Evolutionary conservation across 2,888 invertebrate species (phyloP), one percentile per base, ranked within the genome.

Genomic region (Leucophenga montana): DNA sequence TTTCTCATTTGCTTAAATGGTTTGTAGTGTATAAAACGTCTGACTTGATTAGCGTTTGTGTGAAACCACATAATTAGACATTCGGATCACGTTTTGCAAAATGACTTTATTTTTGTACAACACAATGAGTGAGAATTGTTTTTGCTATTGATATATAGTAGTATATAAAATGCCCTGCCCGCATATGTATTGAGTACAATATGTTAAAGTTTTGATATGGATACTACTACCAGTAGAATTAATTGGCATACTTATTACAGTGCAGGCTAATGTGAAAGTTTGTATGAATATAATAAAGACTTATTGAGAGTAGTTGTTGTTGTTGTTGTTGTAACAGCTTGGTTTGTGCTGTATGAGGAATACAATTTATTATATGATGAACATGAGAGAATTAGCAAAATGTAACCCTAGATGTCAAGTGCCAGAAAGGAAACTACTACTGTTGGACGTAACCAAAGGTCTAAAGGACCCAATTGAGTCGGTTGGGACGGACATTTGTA

Each of bases 41-140:
- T 22, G 22, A 3, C 22, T 56, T 56, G 22, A 22, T 11, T 22
- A 11, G 14, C 54, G 20, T 18, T 20, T 11, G 18, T 20, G 1
- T 20, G 20, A 54, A 54, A 54, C 54, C 13, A 54, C 20, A 56
- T 18, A 22, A 22, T 56, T 22, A 56, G 20, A 14, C 22, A 56
- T 56, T 18, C 56, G 13, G 11, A 56, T 13, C 56, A 56, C 56
- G 56, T 22, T 9, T 22, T 11, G 22, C 11, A 13, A 56, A 56
- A 56, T 56, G 56, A 56, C 56, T 56, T 56, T 22, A 56, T 56
- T 20, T n/a, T n/a, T n/a, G n/a, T n/a, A n/a, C n/a, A n/a, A n/a
- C n/a, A n/a, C n/a, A n/a, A n/a, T n/a, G n/a, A n/a, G n/a, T 14
- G 22, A 18, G 27, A 11, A 56, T 20, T 56, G 14, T 22, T 54